Evolutionary conservation across 2,888 invertebrate species (phyloP), one percentile per base, ranked within the genome.

Genomic region (Meteorus cinctellus): DNA sequence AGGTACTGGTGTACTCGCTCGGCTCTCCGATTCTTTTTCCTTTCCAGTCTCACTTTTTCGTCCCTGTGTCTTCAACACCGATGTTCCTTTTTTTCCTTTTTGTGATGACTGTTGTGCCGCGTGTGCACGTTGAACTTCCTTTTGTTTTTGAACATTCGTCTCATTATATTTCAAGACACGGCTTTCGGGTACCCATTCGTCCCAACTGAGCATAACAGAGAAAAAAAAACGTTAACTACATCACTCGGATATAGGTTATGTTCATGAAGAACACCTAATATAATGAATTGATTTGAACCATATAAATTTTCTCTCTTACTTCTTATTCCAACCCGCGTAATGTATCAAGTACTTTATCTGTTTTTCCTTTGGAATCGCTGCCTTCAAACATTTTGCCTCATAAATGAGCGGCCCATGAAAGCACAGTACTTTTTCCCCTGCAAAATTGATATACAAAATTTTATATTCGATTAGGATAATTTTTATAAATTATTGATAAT

Each of bases 261-360:
- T 62, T 12, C 1, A n/a, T 3, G 27, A 29, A 75, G 27, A 45
- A 3, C 2, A 66, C 27, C n/a, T 19, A 31, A 51, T 36, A 55
- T 75, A 76, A 78, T 76, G 14, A 16, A 31, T 27, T 55, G n/a
- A 27, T 19, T 74, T 29, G 29, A 29, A 65, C 59, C 1, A 51
- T 0, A 51, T 14, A 10, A 31, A 65, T 48, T 29, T n/a, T 12
- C 41, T 12, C 41, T 65, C 92, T 91, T 92, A 98, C 97, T 97
- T 98, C 91, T 98, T 98, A 88, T 97, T 98, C 98, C 98, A 98
- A 1, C 98, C 98, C 81, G 97, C 97, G 89, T 98, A 98, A 90
- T 98, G 98, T 81, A 98, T 97, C 77, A 96, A 94, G 90, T 98
- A 98, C 86, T 96, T 94, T 8, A 96, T 92, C 89, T 95, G 94